Evolutionary conservation across 1,140 invertebrate species (phyloP).

Genomic region (Chionoecetes opilio): DNA sequence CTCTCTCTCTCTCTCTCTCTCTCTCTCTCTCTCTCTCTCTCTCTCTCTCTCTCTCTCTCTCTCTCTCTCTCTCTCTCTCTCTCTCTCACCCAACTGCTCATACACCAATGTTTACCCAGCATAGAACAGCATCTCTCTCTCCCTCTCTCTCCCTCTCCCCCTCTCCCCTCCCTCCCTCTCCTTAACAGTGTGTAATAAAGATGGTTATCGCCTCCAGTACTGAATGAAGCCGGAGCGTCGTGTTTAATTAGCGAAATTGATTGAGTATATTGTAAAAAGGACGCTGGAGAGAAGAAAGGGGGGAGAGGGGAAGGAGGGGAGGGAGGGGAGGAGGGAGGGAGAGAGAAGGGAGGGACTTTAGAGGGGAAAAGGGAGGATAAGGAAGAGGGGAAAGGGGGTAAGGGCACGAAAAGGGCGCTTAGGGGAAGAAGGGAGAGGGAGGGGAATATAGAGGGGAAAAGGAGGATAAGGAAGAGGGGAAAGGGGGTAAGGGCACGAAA

Average conservation of each 20-base stretch:
- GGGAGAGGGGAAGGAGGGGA: not conserved
- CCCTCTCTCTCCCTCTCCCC: not conserved
- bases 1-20: not conserved
- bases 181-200: conserved; percentile 29
- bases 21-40: too few relatives aligned
- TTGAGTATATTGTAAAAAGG: conserved; percentile 12
- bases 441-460: not conserved
- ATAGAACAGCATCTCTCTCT: not conserved
- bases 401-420: not conserved
- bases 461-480: not conserved
- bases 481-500: not conserved
- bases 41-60: conserved; percentile 14
- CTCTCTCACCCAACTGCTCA: not conserved
- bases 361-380: not conserved
- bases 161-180: not conserved
- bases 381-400: not conserved
- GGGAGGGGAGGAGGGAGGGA: not conserved
- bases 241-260: conserved; percentile 31
- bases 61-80: conserved; percentile 24
- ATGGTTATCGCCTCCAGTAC: not conserved
- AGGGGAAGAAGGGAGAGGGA: not conserved
- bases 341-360: not conserved
- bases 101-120: conserved; percentile 5
- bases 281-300: not conserved
- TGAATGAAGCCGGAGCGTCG: not conserved